phyloP scores from a whole-genome alignment of 2,888 invertebrate genomes.

The Molorchus minor region DNA sequence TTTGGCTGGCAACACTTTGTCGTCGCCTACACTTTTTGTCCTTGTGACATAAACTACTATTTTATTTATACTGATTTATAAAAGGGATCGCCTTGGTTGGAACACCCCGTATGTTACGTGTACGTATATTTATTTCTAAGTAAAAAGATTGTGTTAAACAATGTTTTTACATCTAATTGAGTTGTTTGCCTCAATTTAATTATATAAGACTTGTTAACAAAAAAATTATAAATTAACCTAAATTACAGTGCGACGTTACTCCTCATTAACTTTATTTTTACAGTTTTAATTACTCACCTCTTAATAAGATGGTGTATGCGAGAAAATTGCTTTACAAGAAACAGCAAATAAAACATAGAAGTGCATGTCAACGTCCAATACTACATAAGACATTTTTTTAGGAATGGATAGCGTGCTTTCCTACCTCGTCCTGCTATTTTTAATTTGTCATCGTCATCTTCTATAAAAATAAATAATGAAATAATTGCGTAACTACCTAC shows the following conservation, averaged over 20 bases:
- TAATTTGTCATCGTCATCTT: constrained; percentile 8
- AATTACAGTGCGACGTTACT: constrained; percentile 7
- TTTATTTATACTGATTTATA: too few relatives aligned
- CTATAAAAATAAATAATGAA: constrained; percentile 21
- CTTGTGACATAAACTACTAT: too few relatives aligned
- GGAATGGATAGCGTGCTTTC: constrained; percentile 28
- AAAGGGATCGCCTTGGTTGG: too few relatives aligned
- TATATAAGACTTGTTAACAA: constrained; percentile 11
- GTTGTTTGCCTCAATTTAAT: constrained; percentile 20
- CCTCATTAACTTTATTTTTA: constrained; percentile 6
- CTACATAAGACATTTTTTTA: constrained; percentile 25
- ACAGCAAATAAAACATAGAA: constrained; percentile 24
- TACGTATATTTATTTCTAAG: background rate
- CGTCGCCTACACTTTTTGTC: too few relatives aligned
- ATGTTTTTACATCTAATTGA: constrained; percentile 8
- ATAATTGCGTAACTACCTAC: constrained; percentile 15
- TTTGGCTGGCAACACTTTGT: too few relatives aligned
- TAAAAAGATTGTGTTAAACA: constrained; percentile 1
- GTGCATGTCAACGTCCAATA: constrained; percentile 31
- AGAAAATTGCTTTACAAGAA: constrained; percentile 26
- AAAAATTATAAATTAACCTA: background rate
- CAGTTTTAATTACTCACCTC: constrained; percentile 2
- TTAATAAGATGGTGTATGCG: constrained; percentile 10
- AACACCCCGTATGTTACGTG: too few relatives aligned
- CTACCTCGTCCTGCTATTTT: constrained; percentile 28